Evolutionary conservation across 2,888 invertebrate genomes (phyloP), one percentile per base, ranked within the genome.

Genomic region (Noctua janthe): DNA sequence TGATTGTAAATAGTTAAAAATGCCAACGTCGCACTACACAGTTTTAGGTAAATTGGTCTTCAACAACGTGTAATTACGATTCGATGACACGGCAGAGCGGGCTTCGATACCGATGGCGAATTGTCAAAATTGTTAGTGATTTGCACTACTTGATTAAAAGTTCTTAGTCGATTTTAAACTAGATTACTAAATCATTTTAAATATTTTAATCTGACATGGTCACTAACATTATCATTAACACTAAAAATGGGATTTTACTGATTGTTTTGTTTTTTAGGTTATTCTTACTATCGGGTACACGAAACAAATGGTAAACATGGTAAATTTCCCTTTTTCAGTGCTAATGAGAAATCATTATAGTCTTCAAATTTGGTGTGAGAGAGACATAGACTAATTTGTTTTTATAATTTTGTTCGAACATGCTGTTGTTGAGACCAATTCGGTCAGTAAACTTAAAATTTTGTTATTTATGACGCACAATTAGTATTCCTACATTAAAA

Each of bases 11-110:
- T 81, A 82, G 72, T 80, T 66, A 80, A 83, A 87, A 88, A 87
- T 85, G 85, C 76, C 90, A 88, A 92, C 91, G 90, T 87, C 80
- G 81, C 87, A 90, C 81, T 74, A 76, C 72, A 81, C 78, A 71
- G 81, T 54, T 89, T 89, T 79, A 79, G 78, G 78, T 83, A 82
- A 82, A 86, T 76, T 77, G 71, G 56, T 56, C 56, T 77, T 91
- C 93, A 29, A 29, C 29, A 91, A 95, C 96, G 95, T 96, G 95
- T 95, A 94, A 93, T 90, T 90, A 84, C 87, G 88, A 83, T 81
- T 84, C 85, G 90, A 90, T 90, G 90, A 90, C 90, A 90, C 88
- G 89, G 54, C 90, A 89, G 23, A 10, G 69, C 71, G 51, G 20
- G 69, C 76, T 73, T 51, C 67, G 67, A 71, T 74, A 81, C 39